Percentiles rank a stretch among this genome's conserved stretches.
Conservation (phyloP, 23 tunicate genomes). For the Styela plicata region DNA sequence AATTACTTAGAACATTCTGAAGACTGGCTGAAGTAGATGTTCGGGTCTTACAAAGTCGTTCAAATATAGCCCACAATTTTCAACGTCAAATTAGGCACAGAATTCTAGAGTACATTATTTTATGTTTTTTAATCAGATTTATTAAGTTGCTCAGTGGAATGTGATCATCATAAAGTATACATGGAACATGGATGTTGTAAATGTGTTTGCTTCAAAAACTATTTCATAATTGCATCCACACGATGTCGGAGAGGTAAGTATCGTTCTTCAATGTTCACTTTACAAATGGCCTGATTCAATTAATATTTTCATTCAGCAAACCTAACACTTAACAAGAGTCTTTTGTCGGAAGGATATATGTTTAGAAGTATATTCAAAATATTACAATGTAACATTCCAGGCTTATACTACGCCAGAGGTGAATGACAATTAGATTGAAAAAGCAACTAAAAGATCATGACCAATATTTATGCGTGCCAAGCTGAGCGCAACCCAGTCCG, state of each 20-base stretch:
- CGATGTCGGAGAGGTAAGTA: neutral
- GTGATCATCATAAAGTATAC: neutral
- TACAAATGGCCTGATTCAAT: too few relatives aligned
- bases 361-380: neutral
- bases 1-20: too few relatives aligned
- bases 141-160: neutral
- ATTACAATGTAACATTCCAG: neutral
- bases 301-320: neutral
- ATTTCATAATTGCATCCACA: neutral
- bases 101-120: neutral
- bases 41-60: too few relatives aligned
- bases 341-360: neutral
- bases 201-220: neutral
- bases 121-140: neutral
- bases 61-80: neutral
- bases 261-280: too few relatives aligned
- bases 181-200: neutral
- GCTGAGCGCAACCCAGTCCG: too few relatives aligned
- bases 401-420: neutral
- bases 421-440: neutral
- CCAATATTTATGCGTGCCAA: too few relatives aligned
- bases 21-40: too few relatives aligned
- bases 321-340: neutral
- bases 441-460: neutral
- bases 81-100: neutral